Base-by-base conservation (phyloP, 2,888 invertebrate genomes). In the Tipula vernalis region DNA sequence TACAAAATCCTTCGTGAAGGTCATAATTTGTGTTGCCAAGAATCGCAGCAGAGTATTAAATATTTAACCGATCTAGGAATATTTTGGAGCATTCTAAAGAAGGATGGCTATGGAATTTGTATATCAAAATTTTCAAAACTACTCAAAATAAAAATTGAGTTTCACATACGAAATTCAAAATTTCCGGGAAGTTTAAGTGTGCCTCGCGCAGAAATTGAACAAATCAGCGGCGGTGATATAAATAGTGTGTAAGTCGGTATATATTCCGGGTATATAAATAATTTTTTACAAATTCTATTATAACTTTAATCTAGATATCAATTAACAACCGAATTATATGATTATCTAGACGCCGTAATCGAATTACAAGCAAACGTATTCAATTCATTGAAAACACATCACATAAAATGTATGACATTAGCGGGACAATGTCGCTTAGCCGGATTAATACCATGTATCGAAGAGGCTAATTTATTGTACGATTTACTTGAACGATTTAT, bases 1-100 rank as follows among this genome's bases (percentile, higher is more conserved):
- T 99, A 99, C 92, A 99, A 99, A 91, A 93, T 99, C 87, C 92
- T 99, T 88, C 94, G 99, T 15, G 99, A 99, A 92, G 99, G 99
- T 0, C 98, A 99, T 91, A 95, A 95, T 15, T 94, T 96, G 89
- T 96, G 97, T 88, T 94, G 98, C 84, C 94, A 95, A 86, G 97
- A 98, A 91, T 98, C 98, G 36, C 95, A 96, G 90, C 94, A 95
- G 57, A 96, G 97, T 90, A 94, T 94, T 88, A 93, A 93, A 88
- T 95, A 96, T 92, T 93, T 99, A 85, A 94, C 95, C 88, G 97
- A 98, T 91, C 93, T 98, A 87, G 98, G 98, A 87, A 97, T 96
- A 92, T 92, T 98, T 89, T 99, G 95, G 95, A 96, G 97, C 51
- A 98, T 99, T 91, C 93, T 99, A 86, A 95, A 96, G 28, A 28